phyloP scores from a whole-genome alignment of 2,113 vertebrate genomes.

The Calidris pugnax region DNA sequence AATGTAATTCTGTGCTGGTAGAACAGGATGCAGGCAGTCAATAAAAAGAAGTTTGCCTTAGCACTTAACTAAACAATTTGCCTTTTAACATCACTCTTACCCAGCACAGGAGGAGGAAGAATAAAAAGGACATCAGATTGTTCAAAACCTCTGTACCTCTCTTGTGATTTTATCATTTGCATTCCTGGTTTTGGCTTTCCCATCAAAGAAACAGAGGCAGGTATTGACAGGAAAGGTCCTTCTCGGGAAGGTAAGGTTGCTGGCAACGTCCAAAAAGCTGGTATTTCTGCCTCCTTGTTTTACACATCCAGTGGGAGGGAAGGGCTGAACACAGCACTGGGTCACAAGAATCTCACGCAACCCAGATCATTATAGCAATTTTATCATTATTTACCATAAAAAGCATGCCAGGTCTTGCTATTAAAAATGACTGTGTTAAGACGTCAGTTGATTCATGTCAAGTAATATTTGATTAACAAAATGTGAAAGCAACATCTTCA shows the following conservation, averaged over 20 bases:
- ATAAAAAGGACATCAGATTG: not conserved
- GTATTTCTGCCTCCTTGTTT: not conserved
- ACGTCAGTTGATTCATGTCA: not conserved
- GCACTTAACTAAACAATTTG: not conserved
- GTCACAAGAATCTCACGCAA: not conserved
- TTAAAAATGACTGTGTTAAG: not conserved
- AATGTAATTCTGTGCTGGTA: not conserved
- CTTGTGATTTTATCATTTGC: not conserved
- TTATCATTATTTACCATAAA: not conserved
- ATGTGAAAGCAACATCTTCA: not conserved
- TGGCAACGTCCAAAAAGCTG: not conserved
- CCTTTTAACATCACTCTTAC: not conserved
- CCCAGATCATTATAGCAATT: not conserved
- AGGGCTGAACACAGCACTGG: not conserved
- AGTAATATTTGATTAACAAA: slow-evolving; percentile 1
- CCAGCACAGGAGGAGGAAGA: not conserved
- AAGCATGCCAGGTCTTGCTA: not conserved
- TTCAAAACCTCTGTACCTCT: not conserved
- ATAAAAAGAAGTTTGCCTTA: not conserved
- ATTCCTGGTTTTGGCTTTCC: not conserved
- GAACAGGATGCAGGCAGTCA: not conserved
- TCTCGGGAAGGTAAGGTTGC: not conserved
- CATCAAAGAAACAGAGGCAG: not conserved
- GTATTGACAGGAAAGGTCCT: not conserved
- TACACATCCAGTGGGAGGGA: not conserved